phyloP scores from a whole-genome alignment of 1,140 invertebrate species.

The Sitobion miscanthi region DNA sequence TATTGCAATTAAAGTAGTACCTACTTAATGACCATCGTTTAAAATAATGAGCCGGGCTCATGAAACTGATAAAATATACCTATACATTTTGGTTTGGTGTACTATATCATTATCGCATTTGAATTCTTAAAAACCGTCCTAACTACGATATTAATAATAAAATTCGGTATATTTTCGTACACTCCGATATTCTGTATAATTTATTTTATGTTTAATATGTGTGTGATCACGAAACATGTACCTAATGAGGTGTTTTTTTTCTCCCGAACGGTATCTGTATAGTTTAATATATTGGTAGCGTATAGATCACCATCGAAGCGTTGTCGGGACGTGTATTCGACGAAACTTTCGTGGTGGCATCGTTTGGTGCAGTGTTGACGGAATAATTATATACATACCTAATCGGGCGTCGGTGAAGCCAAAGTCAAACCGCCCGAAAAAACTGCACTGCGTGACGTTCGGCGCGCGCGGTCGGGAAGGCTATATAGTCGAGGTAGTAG shows the following conservation, averaged over 20 bases:
- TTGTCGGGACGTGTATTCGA: not conserved
- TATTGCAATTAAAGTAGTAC: not conserved
- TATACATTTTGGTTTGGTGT: not conserved
- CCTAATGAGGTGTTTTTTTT: not conserved
- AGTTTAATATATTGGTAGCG: too few species aligned
- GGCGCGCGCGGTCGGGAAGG: not conserved
- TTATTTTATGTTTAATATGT: not conserved
- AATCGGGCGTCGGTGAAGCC: not conserved
- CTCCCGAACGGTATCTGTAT: not conserved
- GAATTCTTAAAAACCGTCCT: not conserved
- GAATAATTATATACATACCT: not conserved
- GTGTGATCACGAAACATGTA: not conserved
- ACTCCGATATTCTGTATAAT: not conserved
- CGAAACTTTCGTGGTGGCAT: not conserved
- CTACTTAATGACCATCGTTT: conserved; percentile 4
- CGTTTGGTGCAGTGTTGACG: not conserved
- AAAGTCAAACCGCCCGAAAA: not conserved
- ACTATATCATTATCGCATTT: not conserved
- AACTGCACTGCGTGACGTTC: not conserved
- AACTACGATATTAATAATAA: not conserved
- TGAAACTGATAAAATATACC: not conserved
- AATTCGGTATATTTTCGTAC: not conserved
- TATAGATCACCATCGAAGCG: too few species aligned
- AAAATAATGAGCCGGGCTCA: not conserved
- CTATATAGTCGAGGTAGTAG: not conserved